Conservation (phyloP, 2,888 invertebrate genomes). For the Hydroisotoma schaefferi region DNA sequence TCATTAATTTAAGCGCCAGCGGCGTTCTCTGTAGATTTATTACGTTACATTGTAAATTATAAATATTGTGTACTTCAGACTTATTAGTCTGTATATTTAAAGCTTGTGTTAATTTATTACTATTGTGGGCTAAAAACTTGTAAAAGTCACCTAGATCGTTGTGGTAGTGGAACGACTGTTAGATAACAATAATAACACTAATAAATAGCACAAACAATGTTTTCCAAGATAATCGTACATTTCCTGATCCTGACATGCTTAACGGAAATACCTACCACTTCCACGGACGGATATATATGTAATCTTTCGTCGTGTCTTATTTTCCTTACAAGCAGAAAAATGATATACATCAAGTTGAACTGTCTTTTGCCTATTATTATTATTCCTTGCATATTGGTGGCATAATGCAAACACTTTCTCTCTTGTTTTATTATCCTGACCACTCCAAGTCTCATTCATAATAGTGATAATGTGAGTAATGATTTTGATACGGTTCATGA, state of each 20-base stretch:
- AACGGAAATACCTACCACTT: neutral
- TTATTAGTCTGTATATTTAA: no score
- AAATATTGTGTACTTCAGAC: neutral
- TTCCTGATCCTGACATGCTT: slow-evolving; percentile 2
- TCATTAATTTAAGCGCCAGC: no score
- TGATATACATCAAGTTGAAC: no score
- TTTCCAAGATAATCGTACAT: neutral
- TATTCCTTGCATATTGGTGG: neutral
- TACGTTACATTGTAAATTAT: no score
- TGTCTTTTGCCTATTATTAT: neutral
- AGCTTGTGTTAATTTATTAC: no score
- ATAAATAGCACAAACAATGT: neutral
- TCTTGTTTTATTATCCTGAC: slow-evolving; percentile 9
- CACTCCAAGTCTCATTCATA: neutral
- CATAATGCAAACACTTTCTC: slow-evolving; percentile 18
- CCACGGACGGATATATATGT: neutral
- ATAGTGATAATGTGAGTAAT: neutral
- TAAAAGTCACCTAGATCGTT: no score
- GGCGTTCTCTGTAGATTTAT: no score
- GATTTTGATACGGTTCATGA: slow-evolving; percentile 13
- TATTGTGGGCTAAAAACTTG: no score
- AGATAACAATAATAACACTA: neutral
- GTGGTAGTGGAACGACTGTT: no score
- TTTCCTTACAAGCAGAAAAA: neutral
- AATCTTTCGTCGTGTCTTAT: neutral